These are phyloP conservation scores for Aptenodytes forsteri DNA, from an alignment of 2,113 vertebrate species.

Conservation along the genomic window DNA sequence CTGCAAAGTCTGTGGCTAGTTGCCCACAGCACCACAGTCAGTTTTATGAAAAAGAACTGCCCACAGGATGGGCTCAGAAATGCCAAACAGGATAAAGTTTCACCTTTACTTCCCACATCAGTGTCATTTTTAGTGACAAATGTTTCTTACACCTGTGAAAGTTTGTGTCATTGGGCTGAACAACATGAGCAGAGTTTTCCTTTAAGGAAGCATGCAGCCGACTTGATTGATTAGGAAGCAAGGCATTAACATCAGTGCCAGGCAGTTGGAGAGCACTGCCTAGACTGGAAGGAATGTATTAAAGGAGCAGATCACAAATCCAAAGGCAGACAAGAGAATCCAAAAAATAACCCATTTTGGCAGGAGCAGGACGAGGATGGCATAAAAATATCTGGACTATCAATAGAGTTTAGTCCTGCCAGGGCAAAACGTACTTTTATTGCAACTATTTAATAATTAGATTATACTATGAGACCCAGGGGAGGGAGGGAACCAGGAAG, in stretches of 20 bases:
- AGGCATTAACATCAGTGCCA: conserved; percentile 11
- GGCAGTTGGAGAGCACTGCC: conserved; percentile 37
- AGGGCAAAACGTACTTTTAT: not conserved
- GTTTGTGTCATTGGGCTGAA: not conserved
- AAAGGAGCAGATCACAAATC: conserved; percentile 17
- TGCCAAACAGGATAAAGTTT: not conserved
- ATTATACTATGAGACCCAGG: not conserved
- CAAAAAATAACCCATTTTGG: not conserved
- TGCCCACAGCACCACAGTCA: not conserved
- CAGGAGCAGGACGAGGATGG: not conserved
- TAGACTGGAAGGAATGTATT: conserved; percentile 38
- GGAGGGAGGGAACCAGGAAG: not conserved
- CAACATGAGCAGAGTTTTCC: not conserved
- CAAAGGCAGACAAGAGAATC: not conserved
- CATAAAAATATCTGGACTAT: not conserved
- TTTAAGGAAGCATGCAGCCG: conserved; percentile 19
- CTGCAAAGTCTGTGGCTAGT: not conserved
- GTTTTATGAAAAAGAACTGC: not conserved
- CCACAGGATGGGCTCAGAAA: not conserved
- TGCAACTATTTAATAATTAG: not conserved
- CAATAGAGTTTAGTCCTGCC: not conserved
- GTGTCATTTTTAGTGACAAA: not conserved
- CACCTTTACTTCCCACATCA: not conserved
- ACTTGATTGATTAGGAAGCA: conserved; percentile 8
- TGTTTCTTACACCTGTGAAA: not conserved